Percentiles rank a stretch among this genome's conserved stretches.
Conservation (phyloP, 2,888 invertebrate species). For the Cheilosia scutellata region DNA sequence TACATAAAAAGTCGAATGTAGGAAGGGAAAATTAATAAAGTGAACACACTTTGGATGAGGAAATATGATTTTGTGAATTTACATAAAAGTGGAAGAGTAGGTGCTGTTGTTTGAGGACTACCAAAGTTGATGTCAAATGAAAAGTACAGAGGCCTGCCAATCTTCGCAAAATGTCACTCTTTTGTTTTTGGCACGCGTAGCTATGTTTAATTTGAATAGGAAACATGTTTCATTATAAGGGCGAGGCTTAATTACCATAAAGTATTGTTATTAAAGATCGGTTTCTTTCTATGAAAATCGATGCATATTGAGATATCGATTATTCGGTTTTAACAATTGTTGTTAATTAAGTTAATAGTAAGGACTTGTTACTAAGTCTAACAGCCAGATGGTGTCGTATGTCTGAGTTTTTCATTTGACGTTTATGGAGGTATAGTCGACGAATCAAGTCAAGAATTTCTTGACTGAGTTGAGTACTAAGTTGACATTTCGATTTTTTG, state of each 20-base stretch:
- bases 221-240: background rate
- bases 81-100: conserved; percentile 14
- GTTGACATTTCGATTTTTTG: no score
- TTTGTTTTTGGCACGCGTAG: background rate
- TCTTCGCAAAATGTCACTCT: background rate
- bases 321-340: no score
- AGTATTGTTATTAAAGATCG: no score
- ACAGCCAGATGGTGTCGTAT: no score
- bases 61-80: conserved; percentile 24
- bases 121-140: no score
- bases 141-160: background rate
- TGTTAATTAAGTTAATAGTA: no score
- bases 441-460: no score
- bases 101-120: background rate
- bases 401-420: no score
- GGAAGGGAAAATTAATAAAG: background rate
- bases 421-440: no score
- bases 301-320: no score
- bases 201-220: background rate
- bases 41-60: background rate
- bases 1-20: background rate
- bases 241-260: background rate
- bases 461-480: no score
- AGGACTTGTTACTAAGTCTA: no score
- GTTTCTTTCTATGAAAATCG: background rate